Evolutionary conservation across 2,113 vertebrate genomes (phyloP).

Genomic region (Mormyrus lacerda): DNA sequence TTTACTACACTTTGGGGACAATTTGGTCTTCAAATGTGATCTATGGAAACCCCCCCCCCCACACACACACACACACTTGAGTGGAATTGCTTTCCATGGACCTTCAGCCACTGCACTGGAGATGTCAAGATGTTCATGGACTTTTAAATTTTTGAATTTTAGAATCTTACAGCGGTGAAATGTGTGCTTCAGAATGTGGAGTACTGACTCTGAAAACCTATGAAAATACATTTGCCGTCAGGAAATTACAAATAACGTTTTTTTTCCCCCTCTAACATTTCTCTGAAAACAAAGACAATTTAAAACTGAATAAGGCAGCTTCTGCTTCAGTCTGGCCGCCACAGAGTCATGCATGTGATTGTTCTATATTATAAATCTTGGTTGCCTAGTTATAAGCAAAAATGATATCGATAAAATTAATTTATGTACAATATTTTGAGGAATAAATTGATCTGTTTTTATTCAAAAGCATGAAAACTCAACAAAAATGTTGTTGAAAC

Average conservation of each 20-base stretch:
- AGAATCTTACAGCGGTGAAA: background rate
- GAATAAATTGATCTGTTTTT: too few species aligned
- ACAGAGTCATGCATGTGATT: too few species aligned
- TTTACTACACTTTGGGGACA: too few species aligned
- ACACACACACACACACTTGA: background rate
- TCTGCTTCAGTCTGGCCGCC: too few species aligned
- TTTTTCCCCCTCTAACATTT: too few species aligned
- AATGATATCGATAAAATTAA: too few species aligned
- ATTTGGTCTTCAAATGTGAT: too few species aligned
- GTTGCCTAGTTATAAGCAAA: too few species aligned
- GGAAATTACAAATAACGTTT: background rate
- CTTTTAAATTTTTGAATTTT: background rate
- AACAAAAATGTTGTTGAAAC: background rate
- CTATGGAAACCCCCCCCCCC: too few species aligned
- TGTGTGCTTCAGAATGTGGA: background rate
- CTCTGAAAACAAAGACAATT: background rate
- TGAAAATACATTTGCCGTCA: background rate
- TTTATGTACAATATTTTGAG: too few species aligned
- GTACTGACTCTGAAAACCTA: background rate
- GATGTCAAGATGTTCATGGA: background rate
- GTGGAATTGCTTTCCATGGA: background rate
- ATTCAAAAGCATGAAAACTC: background rate
- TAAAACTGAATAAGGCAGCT: background rate
- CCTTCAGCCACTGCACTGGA: background rate
- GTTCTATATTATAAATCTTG: too few species aligned